Base-by-base conservation (phyloP, 1,140 invertebrate species). In the Drosophila mojavensis region DNA sequence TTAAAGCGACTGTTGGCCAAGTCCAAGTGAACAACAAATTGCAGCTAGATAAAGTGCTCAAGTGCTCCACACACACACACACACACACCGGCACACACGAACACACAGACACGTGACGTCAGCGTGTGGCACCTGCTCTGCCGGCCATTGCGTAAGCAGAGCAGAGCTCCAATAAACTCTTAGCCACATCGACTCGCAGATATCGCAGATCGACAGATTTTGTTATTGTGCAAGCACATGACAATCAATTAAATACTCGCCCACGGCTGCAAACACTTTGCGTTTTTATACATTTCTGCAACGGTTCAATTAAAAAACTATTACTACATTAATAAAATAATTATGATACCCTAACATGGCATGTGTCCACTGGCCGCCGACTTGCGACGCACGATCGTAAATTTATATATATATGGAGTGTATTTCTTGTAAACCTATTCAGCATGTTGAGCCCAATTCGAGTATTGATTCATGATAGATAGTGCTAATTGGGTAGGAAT, bases 231-330 rank as follows among this genome's bases (percentile, higher is more conserved):
- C 75, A 79, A 76, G 65, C 81, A 81, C 74, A 78, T 78, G 81
- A 78, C 84, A 81, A 84, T 89, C 88, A 84, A 88, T 88, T 88
- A 89, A 89, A 61, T 47, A 60, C 66, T 58, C 80, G 80, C 81
- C 81, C 78, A 85, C 81, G 60, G 15, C 11, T 39, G 11, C 56
- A 54, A 65, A 11, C 41, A 64, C 60, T 72, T 28, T 48, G 13
- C 51, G 58, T 50, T 43, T 39, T 53, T 26, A 39, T 11, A 47
- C 6, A 47, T 78, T 84, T 86, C 78, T 89, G 84, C 77, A 72
- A 84, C 80, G 84, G 75, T 84, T 88, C 80, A 89, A 89, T 88
- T 84, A 89, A 78, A 84, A 84, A 78, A 65, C 78, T 78, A 81
- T 80, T 75, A 70, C 67, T 71, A 72, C 67, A 72, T 62, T 66